Conservation (phyloP, 2,113 vertebrate genomes). For the Amphilophus citrinellus region DNA sequence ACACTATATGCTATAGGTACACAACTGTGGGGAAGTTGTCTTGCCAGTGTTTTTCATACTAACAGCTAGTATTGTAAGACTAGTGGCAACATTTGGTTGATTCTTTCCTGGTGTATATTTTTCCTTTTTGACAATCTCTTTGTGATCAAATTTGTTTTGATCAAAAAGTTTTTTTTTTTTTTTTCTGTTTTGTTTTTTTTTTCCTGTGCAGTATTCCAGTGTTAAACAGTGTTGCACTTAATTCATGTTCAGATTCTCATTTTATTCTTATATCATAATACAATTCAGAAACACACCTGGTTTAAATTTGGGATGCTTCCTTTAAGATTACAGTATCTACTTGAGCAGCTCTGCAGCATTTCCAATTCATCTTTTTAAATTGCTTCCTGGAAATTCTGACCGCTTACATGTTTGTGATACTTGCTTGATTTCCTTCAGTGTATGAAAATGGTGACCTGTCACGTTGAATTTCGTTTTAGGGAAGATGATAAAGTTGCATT, state of each 20-base stretch:
- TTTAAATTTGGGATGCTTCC: background rate
- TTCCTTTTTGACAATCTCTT: background rate
- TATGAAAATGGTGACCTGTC: background rate
- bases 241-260: rapidly evolving
- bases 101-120: background rate
- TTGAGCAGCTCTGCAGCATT: background rate
- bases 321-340: background rate
- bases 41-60: background rate
- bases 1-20: background rate
- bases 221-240: too few species aligned
- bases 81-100: background rate
- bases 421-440: background rate
- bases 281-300: background rate
- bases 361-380: rapidly evolving
- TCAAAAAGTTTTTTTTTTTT: background rate
- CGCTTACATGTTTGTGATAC: rapidly evolving
- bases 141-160: background rate
- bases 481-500: background rate
- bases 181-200: too few species aligned
- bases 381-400: background rate
- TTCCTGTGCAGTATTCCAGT: background rate
- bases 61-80: background rate
- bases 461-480: background rate
- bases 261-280: rapidly evolving
- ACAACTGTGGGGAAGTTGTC: background rate